phyloP scores from a whole-genome alignment of 2,888 invertebrate species.

The Ganaspis brasiliensis region DNA sequence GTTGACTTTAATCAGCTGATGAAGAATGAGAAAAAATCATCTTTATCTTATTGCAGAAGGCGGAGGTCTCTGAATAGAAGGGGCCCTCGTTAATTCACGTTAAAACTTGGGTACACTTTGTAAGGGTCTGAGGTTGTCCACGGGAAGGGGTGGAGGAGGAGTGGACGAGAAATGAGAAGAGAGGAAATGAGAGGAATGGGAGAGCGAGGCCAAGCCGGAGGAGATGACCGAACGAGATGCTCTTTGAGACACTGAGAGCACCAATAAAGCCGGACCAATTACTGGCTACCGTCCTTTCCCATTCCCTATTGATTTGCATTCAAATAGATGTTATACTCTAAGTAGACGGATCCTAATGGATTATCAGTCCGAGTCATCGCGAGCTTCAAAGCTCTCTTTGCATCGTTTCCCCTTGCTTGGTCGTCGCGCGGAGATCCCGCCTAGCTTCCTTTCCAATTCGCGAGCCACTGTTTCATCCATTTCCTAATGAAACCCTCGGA shows the following conservation, averaged over 20 bases:
- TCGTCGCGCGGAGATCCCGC: slow-evolving; percentile 26
- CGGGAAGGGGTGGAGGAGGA: slow-evolving; percentile 60
- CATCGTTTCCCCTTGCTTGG: slow-evolving; percentile 56
- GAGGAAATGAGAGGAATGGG: slow-evolving; percentile 58
- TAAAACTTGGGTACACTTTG: slow-evolving; percentile 64
- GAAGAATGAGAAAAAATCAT: neutral
- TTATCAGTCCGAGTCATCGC: slow-evolving; percentile 80
- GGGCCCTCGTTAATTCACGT: slow-evolving; percentile 61
- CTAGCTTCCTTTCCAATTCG: slow-evolving; percentile 73
- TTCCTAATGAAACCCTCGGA: slow-evolving; percentile 77
- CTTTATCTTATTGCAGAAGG: neutral
- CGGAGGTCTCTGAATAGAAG: slow-evolving; percentile 23
- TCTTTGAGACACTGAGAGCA: slow-evolving; percentile 80
- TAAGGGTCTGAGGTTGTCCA: slow-evolving; percentile 62
- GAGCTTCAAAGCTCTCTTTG: slow-evolving; percentile 78
- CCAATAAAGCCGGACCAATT: slow-evolving; percentile 81
- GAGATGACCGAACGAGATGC: slow-evolving; percentile 80
- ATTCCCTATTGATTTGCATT: slow-evolving; percentile 81
- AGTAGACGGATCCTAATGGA: slow-evolving; percentile 81
- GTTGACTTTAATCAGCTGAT: neutral
- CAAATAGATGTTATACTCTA: slow-evolving; percentile 81
- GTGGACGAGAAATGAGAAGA: slow-evolving; percentile 52
- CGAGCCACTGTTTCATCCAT: slow-evolving; percentile 78
- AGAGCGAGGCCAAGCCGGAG: slow-evolving; percentile 62
- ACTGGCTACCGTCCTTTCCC: slow-evolving; percentile 78